phyloP scores from a whole-genome alignment of 2,797 vertebrate species.

The Bradypodion ventrale region DNA sequence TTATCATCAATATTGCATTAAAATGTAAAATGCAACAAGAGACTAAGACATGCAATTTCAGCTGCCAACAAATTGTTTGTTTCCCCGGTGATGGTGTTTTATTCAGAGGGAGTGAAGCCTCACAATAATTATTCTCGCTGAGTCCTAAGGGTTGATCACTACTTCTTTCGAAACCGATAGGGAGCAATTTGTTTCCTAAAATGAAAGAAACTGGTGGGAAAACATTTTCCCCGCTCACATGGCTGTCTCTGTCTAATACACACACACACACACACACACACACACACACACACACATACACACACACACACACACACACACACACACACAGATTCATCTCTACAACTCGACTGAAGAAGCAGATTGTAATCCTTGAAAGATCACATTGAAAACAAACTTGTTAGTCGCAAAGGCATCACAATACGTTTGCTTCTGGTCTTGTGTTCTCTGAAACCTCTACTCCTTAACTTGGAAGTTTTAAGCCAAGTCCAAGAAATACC shows the following conservation, averaged over 20 bases:
- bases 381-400: no score
- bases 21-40: constrained; percentile 66
- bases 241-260: no score
- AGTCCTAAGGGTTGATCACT: constrained; percentile 55
- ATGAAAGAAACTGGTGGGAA: constrained; percentile 11
- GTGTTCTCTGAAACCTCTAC: no score
- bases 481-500: background rate
- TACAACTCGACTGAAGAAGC: no score
- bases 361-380: no score
- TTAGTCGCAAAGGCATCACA: no score
- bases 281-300: no score
- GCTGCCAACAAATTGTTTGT: constrained; percentile 55
- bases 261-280: no score
- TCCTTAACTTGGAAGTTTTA: background rate
- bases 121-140: constrained; percentile 62
- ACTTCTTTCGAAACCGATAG: background rate
- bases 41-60: constrained; percentile 64
- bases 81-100: constrained; percentile 49
- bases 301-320: no score
- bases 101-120: constrained; percentile 25
- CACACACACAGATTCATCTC: no score
- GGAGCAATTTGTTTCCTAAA: constrained; percentile 21
- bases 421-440: no score
- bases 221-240: background rate
- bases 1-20: constrained; percentile 63